These are phyloP conservation scores for Nasonovia ribisnigri DNA, from an alignment of 2,888 invertebrate species.

Conservation along the genomic window DNA sequence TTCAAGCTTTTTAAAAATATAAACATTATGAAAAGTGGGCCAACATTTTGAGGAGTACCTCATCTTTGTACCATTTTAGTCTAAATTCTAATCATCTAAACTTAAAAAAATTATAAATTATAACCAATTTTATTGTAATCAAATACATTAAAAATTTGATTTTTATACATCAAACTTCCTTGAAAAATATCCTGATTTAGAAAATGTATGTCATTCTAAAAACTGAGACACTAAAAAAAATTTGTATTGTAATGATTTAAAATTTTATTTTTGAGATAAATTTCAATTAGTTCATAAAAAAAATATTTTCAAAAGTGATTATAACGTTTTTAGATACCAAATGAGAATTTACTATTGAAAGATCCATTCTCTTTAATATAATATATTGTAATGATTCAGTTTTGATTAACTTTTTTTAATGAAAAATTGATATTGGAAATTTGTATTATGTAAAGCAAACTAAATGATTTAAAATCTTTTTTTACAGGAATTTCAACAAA, in stretches of 20 bases:
- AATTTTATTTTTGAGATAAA: neutral
- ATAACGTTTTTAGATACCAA: neutral
- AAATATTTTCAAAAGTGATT: neutral
- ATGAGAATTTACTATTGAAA: neutral
- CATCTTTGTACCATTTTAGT: neutral
- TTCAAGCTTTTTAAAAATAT: neutral
- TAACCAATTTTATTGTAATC: neutral
- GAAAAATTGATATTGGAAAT: neutral
- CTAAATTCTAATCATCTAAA: neutral
- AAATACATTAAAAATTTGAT: neutral
- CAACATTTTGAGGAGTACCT: neutral
- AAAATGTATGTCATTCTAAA: neutral
- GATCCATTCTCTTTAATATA: neutral
- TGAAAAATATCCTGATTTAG: neutral
- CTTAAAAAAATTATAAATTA: neutral
- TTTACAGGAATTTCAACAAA: constrained; percentile 57
- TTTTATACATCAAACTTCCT: neutral
- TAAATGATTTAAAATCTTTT: neutral
- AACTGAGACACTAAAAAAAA: neutral
- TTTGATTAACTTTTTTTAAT: neutral
- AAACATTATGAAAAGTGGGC: neutral
- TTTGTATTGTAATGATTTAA: neutral
- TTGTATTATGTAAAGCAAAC: neutral
- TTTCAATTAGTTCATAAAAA: neutral
- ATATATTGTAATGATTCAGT: neutral